A percentile compares a stretch with the other conserved stretches of the same genome.
These are phyloP conservation scores for Seriola dumerili DNA, from an alignment of 2,113 vertebrate genomes.

Conservation along the genomic window DNA sequence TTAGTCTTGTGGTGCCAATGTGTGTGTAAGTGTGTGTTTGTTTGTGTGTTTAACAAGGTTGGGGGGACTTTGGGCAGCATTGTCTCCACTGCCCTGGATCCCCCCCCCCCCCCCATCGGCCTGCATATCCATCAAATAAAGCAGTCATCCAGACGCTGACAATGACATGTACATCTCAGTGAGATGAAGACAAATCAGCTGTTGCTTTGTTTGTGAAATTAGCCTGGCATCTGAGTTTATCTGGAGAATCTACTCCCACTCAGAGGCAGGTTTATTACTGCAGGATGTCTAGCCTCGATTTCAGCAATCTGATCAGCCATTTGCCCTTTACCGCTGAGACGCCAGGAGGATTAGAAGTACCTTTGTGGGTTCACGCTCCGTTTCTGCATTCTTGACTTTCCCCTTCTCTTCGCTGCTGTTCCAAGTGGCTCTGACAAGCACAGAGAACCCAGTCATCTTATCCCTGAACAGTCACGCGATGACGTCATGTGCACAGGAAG, in stretches of 20 bases:
- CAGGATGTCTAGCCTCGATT: constrained; percentile 59
- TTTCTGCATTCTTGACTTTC: constrained; percentile 68
- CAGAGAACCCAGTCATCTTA: constrained; percentile 54
- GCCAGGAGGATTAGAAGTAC: constrained; percentile 69
- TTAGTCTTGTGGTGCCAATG: constrained; percentile 59
- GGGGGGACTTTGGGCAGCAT: constrained; percentile 7
- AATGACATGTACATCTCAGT: constrained; percentile 16
- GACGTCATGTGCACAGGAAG: constrained; percentile 56
- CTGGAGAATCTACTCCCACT: constrained; percentile 54
- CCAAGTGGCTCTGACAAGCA: constrained; percentile 37
- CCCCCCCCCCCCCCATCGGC: constrained; percentile 14
- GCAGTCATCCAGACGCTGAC: constrained; percentile 29
- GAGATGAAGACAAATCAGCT: constrained; percentile 55
- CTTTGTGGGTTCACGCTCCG: constrained; percentile 62
- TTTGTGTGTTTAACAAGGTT: constrained; percentile 14
- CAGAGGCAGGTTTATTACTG: constrained; percentile 65
- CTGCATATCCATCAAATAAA: constrained; percentile 32
- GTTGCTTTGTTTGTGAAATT: constrained; percentile 54
- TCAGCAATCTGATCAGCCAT: constrained; percentile 76
- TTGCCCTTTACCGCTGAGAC: constrained; percentile 73
- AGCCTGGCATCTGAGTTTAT: constrained; percentile 45
- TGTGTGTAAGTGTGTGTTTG: constrained; percentile 35
- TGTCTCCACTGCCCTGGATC: constrained; percentile 35
- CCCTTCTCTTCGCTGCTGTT: constrained; percentile 24
- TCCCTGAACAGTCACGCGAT: constrained; percentile 13